Evolutionary conservation across 2,113 vertebrate species (phyloP).

Genomic region (Falco punctatus): DNA sequence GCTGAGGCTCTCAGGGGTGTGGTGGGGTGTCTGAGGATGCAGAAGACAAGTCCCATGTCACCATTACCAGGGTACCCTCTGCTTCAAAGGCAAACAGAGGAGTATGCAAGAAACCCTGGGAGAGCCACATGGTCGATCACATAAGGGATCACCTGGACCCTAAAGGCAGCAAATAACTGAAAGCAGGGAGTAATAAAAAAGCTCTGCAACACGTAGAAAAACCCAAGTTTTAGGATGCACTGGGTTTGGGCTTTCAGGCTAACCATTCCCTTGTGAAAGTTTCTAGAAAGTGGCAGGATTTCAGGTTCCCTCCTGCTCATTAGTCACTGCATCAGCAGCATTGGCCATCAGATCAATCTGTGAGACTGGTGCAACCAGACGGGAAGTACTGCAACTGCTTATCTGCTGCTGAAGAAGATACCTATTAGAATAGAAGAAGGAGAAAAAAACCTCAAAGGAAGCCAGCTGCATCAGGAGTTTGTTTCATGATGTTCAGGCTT

Average conservation of each 20-base stretch:
- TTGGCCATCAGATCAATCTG: background rate
- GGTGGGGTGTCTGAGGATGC: background rate
- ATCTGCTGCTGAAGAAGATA: background rate
- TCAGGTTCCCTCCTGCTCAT: background rate
- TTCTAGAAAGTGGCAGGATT: background rate
- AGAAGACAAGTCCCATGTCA: background rate
- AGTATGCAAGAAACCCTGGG: background rate
- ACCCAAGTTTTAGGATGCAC: background rate
- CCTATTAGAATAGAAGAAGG: background rate
- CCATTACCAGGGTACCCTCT: background rate
- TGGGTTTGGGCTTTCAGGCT: background rate
- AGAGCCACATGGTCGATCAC: accelerated
- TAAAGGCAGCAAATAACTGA: background rate
- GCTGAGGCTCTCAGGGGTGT: background rate
- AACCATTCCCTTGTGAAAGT: background rate
- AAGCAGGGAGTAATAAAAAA: background rate
- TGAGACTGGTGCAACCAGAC: background rate
- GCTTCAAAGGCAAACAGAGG: background rate
- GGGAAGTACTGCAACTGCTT: background rate
- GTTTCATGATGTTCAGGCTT: background rate
- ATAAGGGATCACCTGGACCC: background rate
- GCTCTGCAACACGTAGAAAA: background rate
- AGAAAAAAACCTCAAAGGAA: background rate
- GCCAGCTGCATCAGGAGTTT: background rate
- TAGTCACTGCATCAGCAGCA: background rate